Conservation (phyloP, 2,113 vertebrate species). For the Myrmophylax atrothorax region DNA sequence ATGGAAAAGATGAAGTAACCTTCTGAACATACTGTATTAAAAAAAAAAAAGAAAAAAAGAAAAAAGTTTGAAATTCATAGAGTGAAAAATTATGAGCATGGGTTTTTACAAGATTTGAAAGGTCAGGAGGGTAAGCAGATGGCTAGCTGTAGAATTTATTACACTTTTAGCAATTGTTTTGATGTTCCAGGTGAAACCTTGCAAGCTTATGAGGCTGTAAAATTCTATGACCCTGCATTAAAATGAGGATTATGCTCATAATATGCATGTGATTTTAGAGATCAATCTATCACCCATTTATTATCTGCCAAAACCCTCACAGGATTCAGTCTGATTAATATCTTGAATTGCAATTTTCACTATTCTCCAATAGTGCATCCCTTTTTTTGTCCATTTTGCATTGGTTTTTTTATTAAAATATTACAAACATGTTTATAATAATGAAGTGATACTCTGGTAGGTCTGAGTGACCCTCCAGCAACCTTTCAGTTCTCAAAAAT, state of each 20-base stretch:
- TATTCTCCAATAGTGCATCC: neutral
- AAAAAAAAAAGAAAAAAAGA: slow-evolving; percentile 7
- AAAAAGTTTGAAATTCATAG: slow-evolving; percentile 22
- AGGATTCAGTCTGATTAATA: slow-evolving; percentile 46
- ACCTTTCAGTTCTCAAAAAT: slow-evolving; percentile 28
- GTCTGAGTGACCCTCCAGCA: slow-evolving; percentile 31
- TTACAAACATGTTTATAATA: neutral
- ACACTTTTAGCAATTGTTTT: slow-evolving; percentile 71
- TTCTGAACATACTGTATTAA: slow-evolving; percentile 21
- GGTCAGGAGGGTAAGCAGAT: slow-evolving; percentile 78
- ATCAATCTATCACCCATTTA: slow-evolving; percentile 66
- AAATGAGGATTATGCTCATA: slow-evolving; percentile 43
- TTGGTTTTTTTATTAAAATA: slow-evolving; percentile 21
- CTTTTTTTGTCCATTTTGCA: neutral
- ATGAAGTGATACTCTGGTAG: slow-evolving; percentile 17
- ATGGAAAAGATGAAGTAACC: slow-evolving; percentile 49
- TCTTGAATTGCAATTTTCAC: slow-evolving; percentile 20
- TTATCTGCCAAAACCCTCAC: slow-evolving; percentile 54
- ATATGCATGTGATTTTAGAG: slow-evolving; percentile 53
- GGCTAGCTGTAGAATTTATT: slow-evolving; percentile 74
- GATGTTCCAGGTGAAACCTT: slow-evolving; percentile 69
- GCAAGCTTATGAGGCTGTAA: slow-evolving; percentile 73
- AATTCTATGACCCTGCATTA: slow-evolving; percentile 67
- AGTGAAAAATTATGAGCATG: slow-evolving; percentile 64
- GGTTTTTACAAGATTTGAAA: slow-evolving; percentile 74